phyloP scores from a whole-genome alignment of 37 sponge, comb jelly and placozoan species.

The Bolinopsis microptera region DNA sequence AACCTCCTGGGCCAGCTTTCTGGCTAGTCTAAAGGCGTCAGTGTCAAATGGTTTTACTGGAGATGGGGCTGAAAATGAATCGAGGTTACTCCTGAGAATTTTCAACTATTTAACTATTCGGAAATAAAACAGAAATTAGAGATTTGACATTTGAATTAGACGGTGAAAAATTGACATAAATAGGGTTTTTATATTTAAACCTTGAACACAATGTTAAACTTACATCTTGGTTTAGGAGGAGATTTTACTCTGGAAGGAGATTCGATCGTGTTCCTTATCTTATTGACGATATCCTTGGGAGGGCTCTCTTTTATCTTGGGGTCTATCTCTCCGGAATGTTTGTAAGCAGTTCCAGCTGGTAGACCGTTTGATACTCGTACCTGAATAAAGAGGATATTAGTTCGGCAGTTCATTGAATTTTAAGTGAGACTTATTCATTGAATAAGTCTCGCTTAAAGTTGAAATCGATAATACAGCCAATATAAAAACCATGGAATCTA shows the following conservation, averaged over 20 bases:
- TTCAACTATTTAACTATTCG: too few relatives aligned
- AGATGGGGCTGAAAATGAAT: slow-evolving; percentile 29
- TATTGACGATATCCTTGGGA: slow-evolving; percentile 51
- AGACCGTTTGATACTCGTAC: slow-evolving; percentile 24
- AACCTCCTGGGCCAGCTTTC: slow-evolving; percentile 54
- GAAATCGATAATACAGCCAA: too few relatives aligned
- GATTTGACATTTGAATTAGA: too few relatives aligned
- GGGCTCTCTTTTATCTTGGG: background rate
- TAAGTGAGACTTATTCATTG: too few relatives aligned
- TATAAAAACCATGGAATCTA: too few relatives aligned
- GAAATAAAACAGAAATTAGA: too few relatives aligned
- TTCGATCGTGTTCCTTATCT: slow-evolving; percentile 50
- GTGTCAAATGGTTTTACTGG: slow-evolving; percentile 59
- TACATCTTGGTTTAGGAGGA: slow-evolving; percentile 36
- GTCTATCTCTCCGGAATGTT: slow-evolving; percentile 40
- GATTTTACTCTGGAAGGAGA: slow-evolving; percentile 19
- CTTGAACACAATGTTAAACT: too few relatives aligned
- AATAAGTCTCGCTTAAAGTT: too few relatives aligned
- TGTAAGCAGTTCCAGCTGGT: slow-evolving; percentile 40
- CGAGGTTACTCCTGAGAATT: too few relatives aligned
- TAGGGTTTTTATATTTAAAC: too few relatives aligned
- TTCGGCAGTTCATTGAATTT: too few relatives aligned
- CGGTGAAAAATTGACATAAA: too few relatives aligned
- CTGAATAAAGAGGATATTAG: background rate
- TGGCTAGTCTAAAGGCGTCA: slow-evolving; percentile 7